Base-by-base conservation (phyloP, 1,140 invertebrate species). In the Pseudomyrmex sp. region DNA sequence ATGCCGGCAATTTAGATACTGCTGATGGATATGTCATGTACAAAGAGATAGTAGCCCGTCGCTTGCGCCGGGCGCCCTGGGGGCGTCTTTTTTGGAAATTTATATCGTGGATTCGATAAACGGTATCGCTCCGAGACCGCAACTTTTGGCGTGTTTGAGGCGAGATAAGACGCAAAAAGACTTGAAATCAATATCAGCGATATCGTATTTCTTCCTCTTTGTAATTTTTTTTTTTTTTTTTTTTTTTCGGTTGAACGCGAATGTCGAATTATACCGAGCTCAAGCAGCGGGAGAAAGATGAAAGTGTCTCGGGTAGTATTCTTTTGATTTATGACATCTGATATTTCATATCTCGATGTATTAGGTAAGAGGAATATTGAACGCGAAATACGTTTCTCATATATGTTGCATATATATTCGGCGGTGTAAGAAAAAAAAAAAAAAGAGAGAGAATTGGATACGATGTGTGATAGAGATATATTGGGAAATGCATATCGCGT, bases 1-100 rank as follows among this genome's bases (percentile, higher is more conserved):
- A 63, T 35, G 54, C 26, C 52, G 46, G 82, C 72, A 63, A 84
- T 87, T 84, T 87, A 80, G 69, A 84, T 80, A 75, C 58, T 46
- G 52, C 9, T 44, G 73, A 80, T 87, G 70, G 3, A 2, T 13
- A 35, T 50, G 59, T 20, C 59, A 26, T 46, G 9, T 59, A 54
- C 10, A 44, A 70, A 1, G 44, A 44, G 48, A 61, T 8, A 73
- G 23, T 74, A 15, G 66, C 48, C 0, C 0, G 10, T 23, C 12
- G 4, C 20, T 54, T 0, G 20, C 13, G 3, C 18, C 35, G 1
- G 2, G 15, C 8, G n/a, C 8, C 18, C 1, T 15, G 5, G 10
- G 44, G 20, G 12, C 13, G 0, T 61, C 20, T 82, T 72, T 74
- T 18, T 74, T 18, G 12, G 13, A 20, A 62, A 82, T 63, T 54